Evolutionary conservation across 2,888 invertebrate genomes (phyloP), one percentile per base, ranked within the genome.

Genomic region (Noctua comes): DNA sequence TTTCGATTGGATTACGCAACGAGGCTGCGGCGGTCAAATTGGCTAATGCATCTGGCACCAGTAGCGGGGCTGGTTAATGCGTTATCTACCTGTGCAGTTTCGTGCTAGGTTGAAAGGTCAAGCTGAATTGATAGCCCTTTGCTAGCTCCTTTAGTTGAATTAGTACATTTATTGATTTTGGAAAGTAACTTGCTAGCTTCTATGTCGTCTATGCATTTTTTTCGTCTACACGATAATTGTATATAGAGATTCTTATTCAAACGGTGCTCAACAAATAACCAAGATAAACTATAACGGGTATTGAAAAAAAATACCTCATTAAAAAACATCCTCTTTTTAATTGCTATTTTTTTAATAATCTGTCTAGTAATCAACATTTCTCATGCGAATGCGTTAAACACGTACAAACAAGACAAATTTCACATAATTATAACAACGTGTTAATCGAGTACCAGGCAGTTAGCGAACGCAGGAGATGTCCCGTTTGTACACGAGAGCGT

Each of bases 401-500:
- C 88, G 86, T 89, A 40, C 89, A 90, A 85, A 87, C 90, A 92
- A 86, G 93, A 95, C 94, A 93, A 95, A 95, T 93, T 93, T 91
- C 88, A 88, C 89, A 89, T 91, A 92, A 93, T 92, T 94, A 93
- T 92, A 94, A 95, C 92, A 93, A 93, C 91, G 95, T 95, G 95
- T 93, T 96, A 95, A 95, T 94, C 92, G 92, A 87, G 91, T 92
- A 93, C 93, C 91, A 93, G 92, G 93, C 92, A 88, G 82, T 88
- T 93, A 94, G 93, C 91, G 92, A 93, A 91, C 92, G 92, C 91
- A 90, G 90, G 95, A 95, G 95, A 94, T 94, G 94, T 93, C 93
- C 91, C 93, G 92, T 90, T 88, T 73, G 86, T 88, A 88, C 88
- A 88, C 88, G 88, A 88, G 86, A 90, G 90, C 88, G 90, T 92